These are phyloP conservation scores for Thymallus thymallus DNA, from an alignment of 2,113 vertebrate species.

Conservation along the genomic window DNA sequence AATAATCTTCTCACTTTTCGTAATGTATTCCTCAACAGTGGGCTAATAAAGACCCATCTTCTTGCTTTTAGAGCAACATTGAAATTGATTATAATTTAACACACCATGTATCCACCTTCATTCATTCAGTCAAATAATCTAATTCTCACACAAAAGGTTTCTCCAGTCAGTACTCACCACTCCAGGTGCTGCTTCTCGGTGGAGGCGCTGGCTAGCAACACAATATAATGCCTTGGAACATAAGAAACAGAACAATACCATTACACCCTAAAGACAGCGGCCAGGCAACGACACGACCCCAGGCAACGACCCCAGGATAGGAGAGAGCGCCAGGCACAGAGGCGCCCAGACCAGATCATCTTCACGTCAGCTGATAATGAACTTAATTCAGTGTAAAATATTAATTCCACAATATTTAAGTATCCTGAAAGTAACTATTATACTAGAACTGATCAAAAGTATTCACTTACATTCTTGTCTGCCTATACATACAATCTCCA, in stretches of 20 bases:
- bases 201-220: conserved; percentile 85
- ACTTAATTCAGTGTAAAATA: background rate
- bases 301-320: background rate
- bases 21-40: too few species aligned
- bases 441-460: background rate
- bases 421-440: too few species aligned
- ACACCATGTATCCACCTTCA: background rate
- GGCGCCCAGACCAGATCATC: background rate
- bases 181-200: conserved; percentile 86
- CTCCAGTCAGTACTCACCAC: conserved; percentile 78
- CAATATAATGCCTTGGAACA: conserved; percentile 92
- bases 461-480: too few species aligned
- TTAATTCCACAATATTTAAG: background rate
- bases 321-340: background rate
- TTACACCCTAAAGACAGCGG: conserved; percentile 55
- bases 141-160: background rate
- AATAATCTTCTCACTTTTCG: background rate
- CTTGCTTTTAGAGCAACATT: background rate
- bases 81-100: background rate
- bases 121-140: background rate
- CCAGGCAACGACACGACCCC: conserved; percentile 15
- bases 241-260: conserved; percentile 66
- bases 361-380: too few species aligned
- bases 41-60: too few species aligned
- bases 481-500: background rate